Base-by-base conservation (phyloP, 1,140 invertebrate genomes). In the Orius insidiosus region DNA sequence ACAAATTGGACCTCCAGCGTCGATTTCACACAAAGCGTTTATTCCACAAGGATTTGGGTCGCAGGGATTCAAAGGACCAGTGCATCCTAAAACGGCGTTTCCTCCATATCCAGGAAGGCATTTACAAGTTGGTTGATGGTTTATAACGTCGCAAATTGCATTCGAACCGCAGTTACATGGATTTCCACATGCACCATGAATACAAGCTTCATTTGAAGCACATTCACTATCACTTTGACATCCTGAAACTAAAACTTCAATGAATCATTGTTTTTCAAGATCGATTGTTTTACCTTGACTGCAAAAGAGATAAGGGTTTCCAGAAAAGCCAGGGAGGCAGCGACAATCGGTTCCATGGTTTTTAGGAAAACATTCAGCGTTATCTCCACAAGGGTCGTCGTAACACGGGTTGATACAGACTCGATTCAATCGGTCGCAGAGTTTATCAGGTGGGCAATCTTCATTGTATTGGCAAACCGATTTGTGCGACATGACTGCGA, bases 391-490 rank as follows among this genome's bases (percentile, higher is more conserved):
- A 35, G 75, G 77, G 54, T 82, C 78, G 53, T 82, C 76, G 48
- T 71, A 66, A 56, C 86, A 93, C 16, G 85, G 84, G 65, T 80
- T 86, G 37, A 83, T 77, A 58, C 84, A 89, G 33, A 78, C 70
- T 56, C 83, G 68, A 54, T 86, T 86, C 9, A 85, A 63, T 44
- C 81, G 69, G 63, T 87, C 83, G 58, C 84, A 88, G 2, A 83
- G 64, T 53, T 84, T 74, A 50, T 80, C 70, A 1, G 80, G 76
- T 47, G 83, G 80, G 62, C 85, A 89, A 55, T 89, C 85, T 67
- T 86, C 83, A 53, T 88, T 87, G 59, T 85, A 86, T 58, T 88
- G 82, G 56, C 88, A 92, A 32, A 86, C 70, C 49, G 79, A 74
- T 55, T 72, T 66, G 53, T 68, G 63, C 39, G 38, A 46, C 44